These are phyloP conservation scores for Ochropleura leucogaster DNA, from an alignment of 2,888 invertebrate species.

Conservation along the genomic window DNA sequence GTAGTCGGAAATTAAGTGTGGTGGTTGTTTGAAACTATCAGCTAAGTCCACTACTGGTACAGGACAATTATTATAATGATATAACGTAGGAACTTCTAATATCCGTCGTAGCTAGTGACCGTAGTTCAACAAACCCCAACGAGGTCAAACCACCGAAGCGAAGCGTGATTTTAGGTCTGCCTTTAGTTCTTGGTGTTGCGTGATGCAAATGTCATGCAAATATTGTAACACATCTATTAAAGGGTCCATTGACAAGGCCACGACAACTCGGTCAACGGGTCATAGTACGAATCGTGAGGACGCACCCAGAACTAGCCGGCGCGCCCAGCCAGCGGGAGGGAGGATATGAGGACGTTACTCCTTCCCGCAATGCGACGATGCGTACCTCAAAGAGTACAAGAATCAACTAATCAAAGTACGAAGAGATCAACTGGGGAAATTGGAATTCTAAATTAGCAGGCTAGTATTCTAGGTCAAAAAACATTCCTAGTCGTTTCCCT, in stretches of 20 bases:
- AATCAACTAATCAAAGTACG: conserved; percentile 2
- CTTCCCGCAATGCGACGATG: conserved; percentile 88
- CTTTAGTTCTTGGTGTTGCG: conserved; percentile 66
- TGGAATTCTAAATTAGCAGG: conserved; percentile 20
- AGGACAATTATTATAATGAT: neutral
- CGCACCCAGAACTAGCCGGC: conserved; percentile 84
- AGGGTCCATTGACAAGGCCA: conserved; percentile 80
- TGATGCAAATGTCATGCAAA: conserved; percentile 78
- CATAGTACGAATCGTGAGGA: conserved; percentile 83
- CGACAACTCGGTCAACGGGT: conserved; percentile 87
- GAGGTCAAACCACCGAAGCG: conserved; percentile 48
- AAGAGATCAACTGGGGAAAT: neutral
- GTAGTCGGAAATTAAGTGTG: neutral
- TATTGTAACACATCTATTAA: conserved; percentile 77
- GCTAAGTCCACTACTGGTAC: neutral
- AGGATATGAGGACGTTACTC: conserved; percentile 80
- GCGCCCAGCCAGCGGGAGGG: conserved; percentile 77
- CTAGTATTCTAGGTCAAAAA: conserved; percentile 26
- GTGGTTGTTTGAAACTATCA: neutral
- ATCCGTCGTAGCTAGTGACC: conserved; percentile 9
- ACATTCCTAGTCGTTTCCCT: conserved; percentile 14
- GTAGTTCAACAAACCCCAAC: conserved; percentile 42
- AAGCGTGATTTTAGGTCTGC: conserved; percentile 35
- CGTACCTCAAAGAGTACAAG: conserved; percentile 58
- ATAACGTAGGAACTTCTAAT: neutral